phyloP scores from a whole-genome alignment of 1,140 invertebrate species.

The Eriosoma lanigerum region DNA sequence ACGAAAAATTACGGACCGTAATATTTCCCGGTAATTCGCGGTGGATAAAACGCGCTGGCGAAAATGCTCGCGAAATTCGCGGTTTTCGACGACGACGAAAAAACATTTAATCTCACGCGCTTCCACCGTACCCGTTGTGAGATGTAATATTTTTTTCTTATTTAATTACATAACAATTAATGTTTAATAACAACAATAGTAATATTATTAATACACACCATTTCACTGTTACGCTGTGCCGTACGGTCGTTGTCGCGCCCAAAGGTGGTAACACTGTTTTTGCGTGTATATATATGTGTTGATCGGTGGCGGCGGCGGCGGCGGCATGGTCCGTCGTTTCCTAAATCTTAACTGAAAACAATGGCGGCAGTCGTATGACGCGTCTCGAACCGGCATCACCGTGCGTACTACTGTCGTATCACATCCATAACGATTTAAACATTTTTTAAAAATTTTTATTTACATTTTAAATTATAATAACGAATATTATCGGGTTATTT shows the following conservation, averaged over 20 bases:
- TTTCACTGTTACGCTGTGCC: neutral
- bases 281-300: slow-evolving; percentile 8
- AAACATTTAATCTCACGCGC: too few species aligned
- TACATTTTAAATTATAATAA: neutral
- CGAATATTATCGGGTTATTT: neutral
- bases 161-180: too few species aligned
- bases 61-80: too few species aligned
- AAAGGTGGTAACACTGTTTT: slow-evolving; percentile 37
- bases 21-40: neutral
- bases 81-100: too few species aligned
- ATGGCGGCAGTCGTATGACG: slow-evolving; percentile 51
- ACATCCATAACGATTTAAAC: neutral
- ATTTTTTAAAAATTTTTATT: neutral
- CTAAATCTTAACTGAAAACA: slow-evolving; percentile 50
- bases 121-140: too few species aligned
- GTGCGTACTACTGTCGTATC: neutral
- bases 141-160: too few species aligned
- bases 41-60: neutral
- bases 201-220: too few species aligned
- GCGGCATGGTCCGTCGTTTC: slow-evolving; percentile 52
- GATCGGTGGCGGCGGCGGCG: slow-evolving; percentile 21
- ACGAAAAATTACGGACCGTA: slow-evolving; percentile 3
- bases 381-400: slow-evolving; percentile 12
- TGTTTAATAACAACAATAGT: too few species aligned
- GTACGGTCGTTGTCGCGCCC: neutral